Percentiles rank a stretch among this genome's conserved stretches.
These are phyloP conservation scores for Amphibalanus amphitrite DNA, from an alignment of 1,140 invertebrate genomes.

Conservation along the genomic window DNA sequence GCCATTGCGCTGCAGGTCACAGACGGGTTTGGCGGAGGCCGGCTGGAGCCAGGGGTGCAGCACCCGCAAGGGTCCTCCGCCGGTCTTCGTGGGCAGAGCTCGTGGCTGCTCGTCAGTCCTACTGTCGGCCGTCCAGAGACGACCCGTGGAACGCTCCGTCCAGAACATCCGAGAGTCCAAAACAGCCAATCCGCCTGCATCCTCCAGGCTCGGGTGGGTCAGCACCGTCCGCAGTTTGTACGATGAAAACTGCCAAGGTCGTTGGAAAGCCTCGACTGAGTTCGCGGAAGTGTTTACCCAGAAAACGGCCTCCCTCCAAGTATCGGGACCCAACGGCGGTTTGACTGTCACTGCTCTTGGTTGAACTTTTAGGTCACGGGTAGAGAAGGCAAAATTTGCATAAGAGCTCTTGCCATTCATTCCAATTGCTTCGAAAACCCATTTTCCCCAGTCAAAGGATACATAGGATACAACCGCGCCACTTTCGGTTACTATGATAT, in stretches of 20 bases:
- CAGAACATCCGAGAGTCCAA: neutral
- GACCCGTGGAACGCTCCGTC: neutral
- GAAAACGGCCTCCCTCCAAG: neutral
- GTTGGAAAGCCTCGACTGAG: neutral
- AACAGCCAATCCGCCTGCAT: neutral
- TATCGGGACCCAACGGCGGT: neutral
- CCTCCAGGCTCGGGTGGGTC: neutral
- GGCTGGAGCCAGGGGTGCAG: neutral
- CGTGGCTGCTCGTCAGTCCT: neutral
- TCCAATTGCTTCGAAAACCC: neutral
- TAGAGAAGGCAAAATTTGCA: neutral
- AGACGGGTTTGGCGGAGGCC: neutral
- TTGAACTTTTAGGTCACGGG: too few species aligned
- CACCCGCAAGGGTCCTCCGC: neutral
- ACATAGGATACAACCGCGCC: neutral
- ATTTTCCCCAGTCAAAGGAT: neutral
- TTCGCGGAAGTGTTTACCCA: neutral
- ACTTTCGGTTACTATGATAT: neutral
- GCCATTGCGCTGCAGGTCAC: neutral
- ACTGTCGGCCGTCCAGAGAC: neutral
- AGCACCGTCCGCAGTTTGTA: neutral
- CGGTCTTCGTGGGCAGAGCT: neutral
- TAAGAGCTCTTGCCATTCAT: neutral
- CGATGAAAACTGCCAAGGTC: neutral
- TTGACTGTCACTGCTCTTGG: neutral